These are phyloP conservation scores for Sturnira hondurensis DNA, from an alignment of 2,113 vertebrate species.

Conservation along the genomic window DNA sequence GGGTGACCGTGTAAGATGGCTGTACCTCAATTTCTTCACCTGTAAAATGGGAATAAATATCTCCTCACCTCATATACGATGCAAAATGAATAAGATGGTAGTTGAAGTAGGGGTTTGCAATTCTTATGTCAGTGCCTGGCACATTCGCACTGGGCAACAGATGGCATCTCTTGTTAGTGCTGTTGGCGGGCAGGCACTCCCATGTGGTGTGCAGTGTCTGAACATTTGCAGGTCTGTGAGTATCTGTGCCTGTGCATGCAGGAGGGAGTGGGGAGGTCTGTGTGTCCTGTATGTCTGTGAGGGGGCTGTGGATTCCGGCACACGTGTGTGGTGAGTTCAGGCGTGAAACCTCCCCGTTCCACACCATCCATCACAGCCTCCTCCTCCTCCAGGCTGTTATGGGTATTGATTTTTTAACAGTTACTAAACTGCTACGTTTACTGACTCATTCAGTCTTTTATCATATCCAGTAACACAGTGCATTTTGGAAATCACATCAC, in stretches of 20 bases:
- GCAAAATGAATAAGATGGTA: neutral
- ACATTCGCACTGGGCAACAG: neutral
- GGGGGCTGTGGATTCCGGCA: accelerated
- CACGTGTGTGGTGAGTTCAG: neutral
- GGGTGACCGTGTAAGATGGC: neutral
- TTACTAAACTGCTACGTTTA: constrained; percentile 73
- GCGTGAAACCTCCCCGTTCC: neutral
- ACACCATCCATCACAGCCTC: neutral
- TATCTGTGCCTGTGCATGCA: too few relatives aligned
- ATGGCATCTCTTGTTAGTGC: too few relatives aligned
- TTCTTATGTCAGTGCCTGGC: neutral
- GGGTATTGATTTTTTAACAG: constrained; percentile 67
- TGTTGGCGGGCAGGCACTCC: accelerated
- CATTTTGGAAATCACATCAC: constrained; percentile 73
- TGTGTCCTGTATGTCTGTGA: neutral
- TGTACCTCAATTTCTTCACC: neutral
- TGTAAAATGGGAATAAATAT: neutral
- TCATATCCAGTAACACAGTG: constrained; percentile 71
- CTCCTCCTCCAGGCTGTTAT: neutral
- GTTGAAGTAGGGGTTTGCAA: neutral
- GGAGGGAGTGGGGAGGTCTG: accelerated
- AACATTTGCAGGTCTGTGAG: neutral
- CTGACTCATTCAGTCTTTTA: constrained; percentile 76
- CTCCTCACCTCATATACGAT: neutral
- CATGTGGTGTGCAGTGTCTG: neutral